Evolutionary conservation across 1,140 invertebrate genomes (phyloP).

Genomic region (Mya arenaria): DNA sequence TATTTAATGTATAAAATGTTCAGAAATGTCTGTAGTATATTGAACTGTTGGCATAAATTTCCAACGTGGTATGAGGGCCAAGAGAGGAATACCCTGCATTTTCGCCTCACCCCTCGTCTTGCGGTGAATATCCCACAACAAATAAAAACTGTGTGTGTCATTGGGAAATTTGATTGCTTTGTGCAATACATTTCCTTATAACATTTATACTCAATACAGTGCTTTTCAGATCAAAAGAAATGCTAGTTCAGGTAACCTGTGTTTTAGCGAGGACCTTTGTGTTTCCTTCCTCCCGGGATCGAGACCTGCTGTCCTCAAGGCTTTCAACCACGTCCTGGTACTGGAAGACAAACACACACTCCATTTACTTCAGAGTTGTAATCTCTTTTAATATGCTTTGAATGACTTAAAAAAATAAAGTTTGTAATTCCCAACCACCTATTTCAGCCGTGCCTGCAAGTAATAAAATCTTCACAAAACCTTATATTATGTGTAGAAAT

Average conservation of each 20-base stretch:
- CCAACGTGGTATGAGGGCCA: neutral
- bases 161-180: neutral
- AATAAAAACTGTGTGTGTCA: neutral
- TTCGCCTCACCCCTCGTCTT: neutral
- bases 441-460: neutral
- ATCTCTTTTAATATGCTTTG: neutral
- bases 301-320: slow-evolving; percentile 64
- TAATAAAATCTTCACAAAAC: neutral
- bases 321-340: slow-evolving; percentile 71
- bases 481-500: neutral
- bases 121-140: neutral
- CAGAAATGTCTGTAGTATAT: too few species aligned
- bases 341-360: slow-evolving; percentile 55
- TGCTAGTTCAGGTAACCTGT: slow-evolving; percentile 55
- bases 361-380: neutral
- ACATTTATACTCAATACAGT: neutral
- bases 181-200: neutral
- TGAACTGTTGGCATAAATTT: too few species aligned
- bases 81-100: neutral
- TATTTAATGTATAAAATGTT: too few species aligned
- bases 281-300: slow-evolving; percentile 59
- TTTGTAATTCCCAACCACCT: neutral
- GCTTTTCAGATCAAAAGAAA: neutral
- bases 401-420: neutral
- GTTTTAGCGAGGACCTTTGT: slow-evolving; percentile 70